Conservation (phyloP, 2,797 vertebrate species). For the Lophius americanus region DNA sequence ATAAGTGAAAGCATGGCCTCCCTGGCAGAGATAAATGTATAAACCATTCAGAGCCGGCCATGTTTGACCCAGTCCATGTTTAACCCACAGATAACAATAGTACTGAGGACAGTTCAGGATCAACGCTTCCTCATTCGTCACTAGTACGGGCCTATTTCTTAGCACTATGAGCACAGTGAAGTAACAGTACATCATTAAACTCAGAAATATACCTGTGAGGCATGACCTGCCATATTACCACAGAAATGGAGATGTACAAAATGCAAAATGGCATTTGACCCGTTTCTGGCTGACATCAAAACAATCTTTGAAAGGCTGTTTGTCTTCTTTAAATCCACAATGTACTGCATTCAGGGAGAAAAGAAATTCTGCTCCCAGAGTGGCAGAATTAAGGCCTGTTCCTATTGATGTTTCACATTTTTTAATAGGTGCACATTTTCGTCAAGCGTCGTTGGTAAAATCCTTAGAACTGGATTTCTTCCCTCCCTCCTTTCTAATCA, state of each 20-base stretch:
- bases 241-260: not conserved
- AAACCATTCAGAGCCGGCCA: not conserved
- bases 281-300: conserved; percentile 17
- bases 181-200: conserved; percentile 13
- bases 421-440: conserved; percentile 18
- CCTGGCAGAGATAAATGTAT: too few species aligned
- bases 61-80: not conserved
- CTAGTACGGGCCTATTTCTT: conserved; percentile 6
- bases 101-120: conserved; percentile 10
- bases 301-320: not conserved
- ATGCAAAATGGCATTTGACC: conserved; percentile 14
- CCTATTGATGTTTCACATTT: conserved; percentile 20
- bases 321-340: not conserved
- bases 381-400: not conserved
- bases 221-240: conserved; percentile 12
- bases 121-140: conserved; percentile 25
- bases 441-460: conserved; percentile 8
- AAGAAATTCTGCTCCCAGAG: not conserved
- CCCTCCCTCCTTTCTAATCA: conserved; percentile 12
- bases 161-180: not conserved
- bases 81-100: conserved; percentile 11
- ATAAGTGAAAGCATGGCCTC: too few species aligned
- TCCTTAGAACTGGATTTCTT: conserved; percentile 24
- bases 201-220: conserved; percentile 12
- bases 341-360: not conserved